phyloP scores from a whole-genome alignment of 1,140 invertebrate species.

The Epicauta chinensis region DNA sequence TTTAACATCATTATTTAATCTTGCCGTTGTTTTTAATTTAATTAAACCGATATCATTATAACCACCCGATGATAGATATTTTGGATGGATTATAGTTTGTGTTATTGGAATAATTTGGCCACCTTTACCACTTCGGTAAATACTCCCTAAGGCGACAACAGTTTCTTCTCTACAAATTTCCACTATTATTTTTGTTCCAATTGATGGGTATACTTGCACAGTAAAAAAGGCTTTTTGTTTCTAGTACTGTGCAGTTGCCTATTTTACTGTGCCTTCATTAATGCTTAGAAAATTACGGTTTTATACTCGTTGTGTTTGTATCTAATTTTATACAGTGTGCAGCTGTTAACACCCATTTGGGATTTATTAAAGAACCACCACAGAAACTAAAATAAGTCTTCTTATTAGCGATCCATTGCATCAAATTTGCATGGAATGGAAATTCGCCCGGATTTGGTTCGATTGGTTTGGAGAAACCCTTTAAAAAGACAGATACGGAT shows the following conservation, averaged over 20 bases:
- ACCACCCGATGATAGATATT: conserved; percentile 28
- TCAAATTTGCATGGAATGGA: conserved; percentile 37
- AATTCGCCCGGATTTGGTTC: conserved; percentile 35
- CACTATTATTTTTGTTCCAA: neutral
- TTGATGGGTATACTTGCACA: too few relatives aligned
- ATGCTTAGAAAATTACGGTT: neutral
- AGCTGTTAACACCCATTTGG: conserved; percentile 43
- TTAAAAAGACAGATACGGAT: too few relatives aligned
- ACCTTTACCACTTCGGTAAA: conserved; percentile 28
- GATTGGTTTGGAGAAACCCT: conserved; percentile 26
- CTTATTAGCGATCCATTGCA: conserved; percentile 26
- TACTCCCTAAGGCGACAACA: conserved; percentile 34
- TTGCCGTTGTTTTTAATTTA: conserved; percentile 24
- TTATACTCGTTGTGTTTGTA: conserved; percentile 7
- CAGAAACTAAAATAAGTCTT: conserved; percentile 37
- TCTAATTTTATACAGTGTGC: conserved; percentile 43
- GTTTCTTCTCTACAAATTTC: conserved; percentile 23
- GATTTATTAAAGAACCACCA: conserved; percentile 42
- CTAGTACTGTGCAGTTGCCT: too few relatives aligned
- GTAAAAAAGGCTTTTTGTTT: too few relatives aligned
- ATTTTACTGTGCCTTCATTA: too few relatives aligned
- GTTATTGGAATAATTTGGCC: conserved; percentile 29
- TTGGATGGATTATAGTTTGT: conserved; percentile 30
- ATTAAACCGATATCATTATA: conserved; percentile 36
- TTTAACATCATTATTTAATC: conserved; percentile 27